Base-by-base conservation (phyloP, 2,888 invertebrate genomes). In the Eupithecia exiguata region DNA sequence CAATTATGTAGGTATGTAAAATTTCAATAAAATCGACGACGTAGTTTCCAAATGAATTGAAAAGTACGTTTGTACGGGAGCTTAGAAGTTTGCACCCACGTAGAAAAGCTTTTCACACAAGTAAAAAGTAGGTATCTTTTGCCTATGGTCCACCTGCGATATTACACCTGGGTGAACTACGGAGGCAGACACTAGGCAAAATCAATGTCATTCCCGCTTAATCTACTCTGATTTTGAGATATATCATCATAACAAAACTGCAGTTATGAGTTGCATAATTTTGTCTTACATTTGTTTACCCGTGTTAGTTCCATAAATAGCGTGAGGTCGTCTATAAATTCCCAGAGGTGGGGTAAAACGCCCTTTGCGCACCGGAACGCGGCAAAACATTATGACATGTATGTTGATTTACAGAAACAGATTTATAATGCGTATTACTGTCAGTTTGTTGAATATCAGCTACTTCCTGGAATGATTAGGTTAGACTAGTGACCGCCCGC, bases 331-430 rank as follows among this genome's bases (percentile, higher is more conserved):
- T 74, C 63, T 74, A 65, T 53, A 6, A 68, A 58, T 38, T 70
- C 68, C 40, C 16, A 49, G 40, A 43, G 12, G 36, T 63, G 68
- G 62, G 74, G 68, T 69, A 70, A 68, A 58, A 58, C 76, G 72
- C 72, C 72, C 72, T 74, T 71, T 72, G 67, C 70, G 38, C 67
- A 35, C 65, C 63, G 65, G 81, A 82, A 76, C 79, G 74, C 85
- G 76, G 72, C 78, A 78, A 82, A 85, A 85, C 83, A 83, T 88
- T 88, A 82, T 86, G 87, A 87, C 87, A 38, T 21, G 40, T n/a
- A 18, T 36, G n/a, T 38, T 65, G 79, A 83, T 72, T 62, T 71
- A 78, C 77, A 75, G n/a, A n/a, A 49, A 49, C 49, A n/a, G 49
- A 49, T 49, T 65, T n/a, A n/a, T 65, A 38, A 38, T 38, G 10